Base-by-base conservation (phyloP, 2,888 invertebrate species). In the Urechis unicinctus region DNA sequence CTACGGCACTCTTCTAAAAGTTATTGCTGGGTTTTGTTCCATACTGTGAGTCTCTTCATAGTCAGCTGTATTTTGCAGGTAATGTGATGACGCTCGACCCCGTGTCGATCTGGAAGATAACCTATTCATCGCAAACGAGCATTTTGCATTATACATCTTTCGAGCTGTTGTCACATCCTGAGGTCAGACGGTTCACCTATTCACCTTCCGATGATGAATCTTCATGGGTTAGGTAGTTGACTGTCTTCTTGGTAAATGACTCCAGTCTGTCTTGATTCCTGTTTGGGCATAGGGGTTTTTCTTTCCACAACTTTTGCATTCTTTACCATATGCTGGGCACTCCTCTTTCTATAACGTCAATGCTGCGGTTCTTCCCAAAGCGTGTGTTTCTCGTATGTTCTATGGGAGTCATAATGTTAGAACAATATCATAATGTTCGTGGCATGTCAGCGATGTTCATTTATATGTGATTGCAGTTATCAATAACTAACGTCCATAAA, bases 51-150 rank as follows among this genome's bases (percentile, higher is more conserved):
- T 9, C 21, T 52, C 3, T 9, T 52, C 3, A 49, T 53, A 3
- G 36, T 21, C 13, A 3, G 21, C 31, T 50, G 45, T 52, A 52
- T 30, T 50, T 43, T 9, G 22, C 43, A 17, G 53, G 56, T 6
- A 60, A 24, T 13, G 50, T 45, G 29, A 53, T 59, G 6, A 50
- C 42, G n/a, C 55, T 29, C 29, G 60, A 44, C 17, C 58, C 58
- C 13, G 55, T 59, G 22, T 58, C 59, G n/a, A 53, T 29, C 25
- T 58, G 53, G 50, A 58, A 58, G 22, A 17, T 49, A 9, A 56
- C 58, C 26, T n/a, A 3, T 1, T 43, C n/a, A 13, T 36, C 26
- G 2, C 51, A 25, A 17, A 50, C 44, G 5, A 55, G n/a, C 30
- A 57, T 49, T n/a, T 25, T 24, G 31, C 30, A 50, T 30, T 17